phyloP scores from a whole-genome alignment of 2,113 vertebrate genomes.

The Oceanites oceanicus region DNA sequence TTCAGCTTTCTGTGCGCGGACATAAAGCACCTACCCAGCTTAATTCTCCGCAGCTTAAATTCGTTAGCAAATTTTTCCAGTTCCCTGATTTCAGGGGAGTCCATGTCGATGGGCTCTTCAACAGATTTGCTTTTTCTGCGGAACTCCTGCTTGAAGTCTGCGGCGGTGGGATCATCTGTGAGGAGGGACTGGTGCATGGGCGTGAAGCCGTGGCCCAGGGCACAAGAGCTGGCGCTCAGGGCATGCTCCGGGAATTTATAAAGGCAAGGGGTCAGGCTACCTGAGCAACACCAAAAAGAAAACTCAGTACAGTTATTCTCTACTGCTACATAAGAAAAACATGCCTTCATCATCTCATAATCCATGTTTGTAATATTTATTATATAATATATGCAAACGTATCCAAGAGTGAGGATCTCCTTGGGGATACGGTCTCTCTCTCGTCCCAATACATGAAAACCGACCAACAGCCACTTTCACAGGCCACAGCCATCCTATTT shows the following conservation, averaged over 20 bases:
- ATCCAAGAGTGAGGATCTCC: background rate
- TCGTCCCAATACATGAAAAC: background rate
- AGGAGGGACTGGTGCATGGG: conserved; percentile 87
- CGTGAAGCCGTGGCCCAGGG: conserved; percentile 85
- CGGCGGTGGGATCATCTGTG: conserved; percentile 75
- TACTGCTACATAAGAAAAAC: background rate
- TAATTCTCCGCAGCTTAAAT: conserved; percentile 96
- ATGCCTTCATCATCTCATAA: rapidly evolving
- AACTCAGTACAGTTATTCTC: background rate
- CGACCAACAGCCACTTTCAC: background rate
- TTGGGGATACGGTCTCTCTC: rapidly evolving
- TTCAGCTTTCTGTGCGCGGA: rapidly evolving
- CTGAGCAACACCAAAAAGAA: conserved; percentile 60
- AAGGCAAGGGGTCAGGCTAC: conserved; percentile 89
- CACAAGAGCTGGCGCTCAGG: conserved; percentile 80
- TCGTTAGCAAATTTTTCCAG: conserved; percentile 97
- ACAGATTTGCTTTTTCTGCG: conserved; percentile 83
- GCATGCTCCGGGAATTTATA: conserved; percentile 95
- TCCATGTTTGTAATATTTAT: background rate
- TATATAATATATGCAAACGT: rapidly evolving
- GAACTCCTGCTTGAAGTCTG: conserved; percentile 89
- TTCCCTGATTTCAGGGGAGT: conserved; percentile 94
- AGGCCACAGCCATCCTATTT: background rate
- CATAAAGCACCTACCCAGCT: conserved; percentile 83
- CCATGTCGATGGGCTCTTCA: conserved; percentile 88